A percentile compares a stretch with the other conserved stretches of the same genome.
These are phyloP conservation scores for Notocelia uddmanniana DNA, from an alignment of 2,888 invertebrate genomes.

Conservation along the genomic window DNA sequence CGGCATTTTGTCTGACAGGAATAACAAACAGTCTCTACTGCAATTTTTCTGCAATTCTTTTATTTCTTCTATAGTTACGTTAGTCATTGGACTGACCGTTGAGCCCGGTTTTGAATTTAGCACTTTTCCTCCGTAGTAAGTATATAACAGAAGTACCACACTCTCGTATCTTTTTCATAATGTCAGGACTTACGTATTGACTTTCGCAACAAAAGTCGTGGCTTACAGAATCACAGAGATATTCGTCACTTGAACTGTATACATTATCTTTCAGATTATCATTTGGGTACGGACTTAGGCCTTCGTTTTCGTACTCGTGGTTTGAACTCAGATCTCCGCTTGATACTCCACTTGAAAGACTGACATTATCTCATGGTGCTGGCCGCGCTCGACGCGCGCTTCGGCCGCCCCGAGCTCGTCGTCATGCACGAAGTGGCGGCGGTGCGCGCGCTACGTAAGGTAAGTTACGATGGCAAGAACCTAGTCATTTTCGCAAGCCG, in stretches of 20 bases:
- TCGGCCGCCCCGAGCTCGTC: no score
- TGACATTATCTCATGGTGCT: constrained; percentile 90
- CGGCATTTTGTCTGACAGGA: constrained; percentile 81
- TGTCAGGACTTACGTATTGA: constrained; percentile 91
- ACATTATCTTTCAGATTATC: constrained; percentile 80
- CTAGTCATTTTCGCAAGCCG: no score
- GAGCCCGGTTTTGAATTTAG: constrained; percentile 89
- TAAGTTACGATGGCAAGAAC: no score
- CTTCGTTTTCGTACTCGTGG: constrained; percentile 86
- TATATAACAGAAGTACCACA: constrained; percentile 95
- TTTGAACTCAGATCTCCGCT: constrained; percentile 89
- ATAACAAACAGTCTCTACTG: constrained; percentile 80
- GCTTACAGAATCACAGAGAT: constrained; percentile 87
- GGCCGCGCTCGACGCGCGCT: no score
- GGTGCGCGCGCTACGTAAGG: no score
- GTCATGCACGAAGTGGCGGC: no score
- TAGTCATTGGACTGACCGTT: constrained; percentile 88
- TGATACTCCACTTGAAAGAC: constrained; percentile 90
- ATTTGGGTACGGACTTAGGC: constrained; percentile 83
- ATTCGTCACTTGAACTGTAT: constrained; percentile 86
- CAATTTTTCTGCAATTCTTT: constrained; percentile 84
- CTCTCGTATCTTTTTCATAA: constrained; percentile 94
- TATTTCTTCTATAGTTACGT: constrained; percentile 91
- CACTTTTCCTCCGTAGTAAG: constrained; percentile 95
- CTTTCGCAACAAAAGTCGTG: constrained; percentile 89